Evolutionary conservation across 2,797 vertebrate species (phyloP), one percentile per base, ranked within the genome.

Genomic region (Orientallactaga sibirica): DNA sequence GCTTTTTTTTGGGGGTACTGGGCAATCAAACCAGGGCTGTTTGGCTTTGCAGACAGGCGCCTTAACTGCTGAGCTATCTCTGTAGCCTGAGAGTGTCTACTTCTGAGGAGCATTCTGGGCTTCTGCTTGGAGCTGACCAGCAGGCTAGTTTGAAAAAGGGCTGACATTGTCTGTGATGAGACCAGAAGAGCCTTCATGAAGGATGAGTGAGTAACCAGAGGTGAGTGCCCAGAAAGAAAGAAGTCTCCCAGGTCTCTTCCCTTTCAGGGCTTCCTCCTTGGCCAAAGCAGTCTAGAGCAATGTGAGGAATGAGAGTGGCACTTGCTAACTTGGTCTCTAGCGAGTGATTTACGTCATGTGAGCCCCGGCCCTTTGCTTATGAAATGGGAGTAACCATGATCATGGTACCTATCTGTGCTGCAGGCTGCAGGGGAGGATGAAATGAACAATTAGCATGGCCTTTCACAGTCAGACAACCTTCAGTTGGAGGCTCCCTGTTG

Each of bases 91-190:
- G 43, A 61, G 5, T 74, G 27, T 8, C 58, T 93, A 15, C 12
- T 90, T 90, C 74, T 37, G 55, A 66, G 7, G 25, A 85, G 22
- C 16, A 67, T 43, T 55, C 25, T 61, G 75, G 55, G 18, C 6
- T 88, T 80, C 62, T 83, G 25, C 86, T 88, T 84, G 58, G 67
- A 77, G 41, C 61, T 64, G 55, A n/a, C n/a, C 33, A 61, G n/a
- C n/a, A 81, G 70, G 33, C 22, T 29, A 77, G 12, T 12, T 27
- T 84, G 24, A 29, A 55, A 4, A 76, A 29, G 25, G 41, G n/a
- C 48, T n/a, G 80, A 2, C 27, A 33, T 20, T 3, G 62, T 41
- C 55, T 62, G 55, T 16, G 15, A 81, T 14, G 84, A 89, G 68
- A 78, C 37, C 3, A 20, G 61, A 62, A 18, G n/a, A 15, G 0